These are phyloP conservation scores for Plebejus melissa DNA, from an alignment of 2,888 invertebrate species.

Conservation along the genomic window DNA sequence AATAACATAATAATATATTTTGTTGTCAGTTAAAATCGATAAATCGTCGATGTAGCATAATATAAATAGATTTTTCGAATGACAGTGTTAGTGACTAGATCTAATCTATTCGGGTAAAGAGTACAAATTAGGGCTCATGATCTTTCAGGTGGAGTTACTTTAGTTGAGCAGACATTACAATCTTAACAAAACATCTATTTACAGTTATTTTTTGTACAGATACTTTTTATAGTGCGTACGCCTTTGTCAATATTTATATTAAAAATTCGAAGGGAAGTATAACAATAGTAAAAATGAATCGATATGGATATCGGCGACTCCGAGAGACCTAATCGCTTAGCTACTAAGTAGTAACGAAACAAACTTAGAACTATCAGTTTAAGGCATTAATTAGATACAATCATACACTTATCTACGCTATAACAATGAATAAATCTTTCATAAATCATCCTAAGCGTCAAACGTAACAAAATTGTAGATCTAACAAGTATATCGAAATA, in stretches of 20 bases:
- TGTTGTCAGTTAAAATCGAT: slow-evolving; percentile 17
- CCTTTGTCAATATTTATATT: slow-evolving; percentile 42
- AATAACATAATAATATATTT: not conserved
- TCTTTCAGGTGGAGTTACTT: slow-evolving; percentile 66
- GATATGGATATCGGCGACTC: slow-evolving; percentile 52
- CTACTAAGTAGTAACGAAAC: slow-evolving; percentile 52
- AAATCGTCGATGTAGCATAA: not conserved
- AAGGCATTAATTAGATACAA: slow-evolving; percentile 67
- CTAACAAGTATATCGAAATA: slow-evolving; percentile 55
- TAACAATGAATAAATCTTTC: slow-evolving; percentile 70
- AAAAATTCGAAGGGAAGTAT: slow-evolving; percentile 46
- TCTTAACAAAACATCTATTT: slow-evolving; percentile 74
- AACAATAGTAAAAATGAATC: slow-evolving; percentile 47
- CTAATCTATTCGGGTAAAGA: slow-evolving; percentile 35
- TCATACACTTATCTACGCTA: slow-evolving; percentile 59
- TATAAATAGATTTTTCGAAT: slow-evolving; percentile 10
- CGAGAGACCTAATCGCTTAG: slow-evolving; percentile 43
- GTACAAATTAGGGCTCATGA: slow-evolving; percentile 30
- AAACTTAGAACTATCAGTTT: slow-evolving; percentile 64
- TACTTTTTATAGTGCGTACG: slow-evolving; percentile 68
- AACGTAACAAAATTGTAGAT: slow-evolving; percentile 64
- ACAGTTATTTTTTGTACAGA: slow-evolving; percentile 63
- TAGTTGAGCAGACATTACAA: slow-evolving; percentile 75
- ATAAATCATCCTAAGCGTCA: slow-evolving; percentile 66
- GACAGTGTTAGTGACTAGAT: slow-evolving; percentile 49